These are phyloP conservation scores for Mus caroli DNA, from an alignment of 2,797 vertebrate species.

Conservation along the genomic window DNA sequence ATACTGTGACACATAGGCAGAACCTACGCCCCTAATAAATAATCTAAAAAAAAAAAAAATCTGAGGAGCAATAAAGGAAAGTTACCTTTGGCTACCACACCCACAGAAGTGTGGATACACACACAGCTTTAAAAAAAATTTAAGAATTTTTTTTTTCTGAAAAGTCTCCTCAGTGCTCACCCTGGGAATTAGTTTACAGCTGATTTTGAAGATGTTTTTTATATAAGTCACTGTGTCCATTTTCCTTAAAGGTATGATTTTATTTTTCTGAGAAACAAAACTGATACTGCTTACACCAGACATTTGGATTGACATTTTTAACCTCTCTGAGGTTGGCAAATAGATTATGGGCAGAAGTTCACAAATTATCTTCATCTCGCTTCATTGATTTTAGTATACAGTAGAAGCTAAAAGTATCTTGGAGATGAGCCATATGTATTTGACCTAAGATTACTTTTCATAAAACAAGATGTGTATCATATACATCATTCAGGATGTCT, in stretches of 20 bases:
- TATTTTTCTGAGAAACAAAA: slow-evolving; percentile 57
- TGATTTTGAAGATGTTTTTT: slow-evolving; percentile 47
- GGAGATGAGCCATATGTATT: background rate
- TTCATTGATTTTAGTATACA: slow-evolving; percentile 56
- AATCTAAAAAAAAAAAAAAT: background rate
- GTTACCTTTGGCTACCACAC: background rate
- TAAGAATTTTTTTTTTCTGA: background rate
- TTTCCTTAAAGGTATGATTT: slow-evolving; percentile 21
- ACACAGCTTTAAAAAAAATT: background rate
- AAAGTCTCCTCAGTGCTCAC: background rate
- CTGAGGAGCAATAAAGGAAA: background rate
- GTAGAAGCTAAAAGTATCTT: slow-evolving; percentile 65
- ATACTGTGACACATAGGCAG: background rate
- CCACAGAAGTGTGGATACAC: background rate
- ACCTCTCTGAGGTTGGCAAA: slow-evolving; percentile 56
- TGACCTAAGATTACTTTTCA: slow-evolving; percentile 47
- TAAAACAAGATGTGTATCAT: background rate
- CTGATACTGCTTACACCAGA: background rate
- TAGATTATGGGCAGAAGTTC: slow-evolving; percentile 22
- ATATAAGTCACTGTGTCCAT: slow-evolving; percentile 17
- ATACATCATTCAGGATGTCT: background rate
- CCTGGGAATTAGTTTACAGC: slow-evolving; percentile 8
- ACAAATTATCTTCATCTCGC: slow-evolving; percentile 31
- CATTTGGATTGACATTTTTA: slow-evolving; percentile 54
- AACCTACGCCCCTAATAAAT: background rate